Percentiles rank a stretch among this genome's conserved stretches.
Evolutionary conservation across 2,113 vertebrate species (phyloP).

Genomic region (Aspiorhynchus laticeps): DNA sequence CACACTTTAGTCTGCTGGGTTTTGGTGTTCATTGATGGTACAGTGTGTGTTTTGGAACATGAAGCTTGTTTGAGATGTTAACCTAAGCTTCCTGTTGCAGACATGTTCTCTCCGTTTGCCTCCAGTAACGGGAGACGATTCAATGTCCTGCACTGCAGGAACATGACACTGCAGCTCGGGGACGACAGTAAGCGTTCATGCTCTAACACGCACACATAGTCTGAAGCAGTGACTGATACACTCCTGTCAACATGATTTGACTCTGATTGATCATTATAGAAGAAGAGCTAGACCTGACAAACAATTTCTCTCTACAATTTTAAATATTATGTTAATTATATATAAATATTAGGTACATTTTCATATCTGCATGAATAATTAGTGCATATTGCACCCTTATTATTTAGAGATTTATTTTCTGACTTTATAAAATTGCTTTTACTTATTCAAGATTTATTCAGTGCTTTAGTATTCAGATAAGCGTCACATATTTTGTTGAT

Average conservation of each 20-base stretch:
- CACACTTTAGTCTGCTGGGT: background rate
- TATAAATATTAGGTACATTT: background rate
- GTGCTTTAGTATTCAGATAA: background rate
- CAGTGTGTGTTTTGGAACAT: too few relatives aligned
- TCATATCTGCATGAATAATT: background rate
- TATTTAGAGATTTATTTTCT: background rate
- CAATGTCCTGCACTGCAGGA: constrained; percentile 83
- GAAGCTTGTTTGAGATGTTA: background rate
- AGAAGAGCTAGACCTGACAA: background rate
- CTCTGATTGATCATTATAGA: background rate
- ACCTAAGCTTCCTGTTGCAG: constrained; percentile 69
- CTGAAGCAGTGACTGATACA: too few relatives aligned
- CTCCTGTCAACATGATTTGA: background rate
- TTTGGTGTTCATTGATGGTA: background rate
- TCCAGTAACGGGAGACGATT: constrained; percentile 85
- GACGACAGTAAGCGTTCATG: constrained; percentile 82
- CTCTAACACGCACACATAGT: background rate
- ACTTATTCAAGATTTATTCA: background rate
- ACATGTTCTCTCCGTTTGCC: constrained; percentile 90
- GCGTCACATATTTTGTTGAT: background rate
- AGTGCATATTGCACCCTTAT: too few relatives aligned
- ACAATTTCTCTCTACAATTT: background rate
- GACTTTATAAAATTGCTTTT: background rate
- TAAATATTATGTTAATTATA: background rate
- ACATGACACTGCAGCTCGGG: constrained; percentile 83